Evolutionary conservation across 2,797 vertebrate genomes (phyloP), one percentile per base, ranked within the genome.

Genomic region (Ispidina picta): DNA sequence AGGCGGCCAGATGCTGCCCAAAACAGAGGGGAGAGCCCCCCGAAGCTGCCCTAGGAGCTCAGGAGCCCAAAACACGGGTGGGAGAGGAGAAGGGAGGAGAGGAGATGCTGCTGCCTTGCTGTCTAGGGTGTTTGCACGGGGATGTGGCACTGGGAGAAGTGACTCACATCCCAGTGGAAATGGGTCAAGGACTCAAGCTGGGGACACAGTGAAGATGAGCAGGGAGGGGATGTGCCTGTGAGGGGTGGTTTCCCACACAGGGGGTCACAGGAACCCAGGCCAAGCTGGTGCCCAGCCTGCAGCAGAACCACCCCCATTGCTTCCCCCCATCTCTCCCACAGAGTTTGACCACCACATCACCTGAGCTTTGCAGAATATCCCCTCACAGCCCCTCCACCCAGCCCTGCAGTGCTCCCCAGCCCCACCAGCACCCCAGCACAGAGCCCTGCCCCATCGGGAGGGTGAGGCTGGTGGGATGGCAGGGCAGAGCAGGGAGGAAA

Each of bases 81-180:
- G 71, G 7, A 44, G 31, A 64, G 21, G 15, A 86, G 29, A 48
- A 41, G 8, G n/a, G 10, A 41, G 76, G 44, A 60, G 28, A 85
- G 16, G 39, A 39, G 79, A 7, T 0, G 66, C 0, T 7, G 69
- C 23, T 28, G n/a, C 46, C 54, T 12, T 31, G 51, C 13, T 12
- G 33, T 33, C 63, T 15, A 0, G 41, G 2, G 23, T 7, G 3
- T 22, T 18, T 74, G 44, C 31, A 5, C 10, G 3, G 44, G 14
- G 23, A 16, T 0, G 46, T 0, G 9, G 55, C 1, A 0, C 43
- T 20, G 16, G 17, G 20, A 65, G 37, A 46, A 52, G 15, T 2
- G n/a, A 37, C 22, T 10, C 28, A 4, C 8, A 7, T 8, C 17
- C 0, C 0, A 16, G 26, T 21, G 39, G 11, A 55, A 69, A 79